Evolutionary conservation across 2,113 vertebrate species (phyloP), one percentile per base, ranked within the genome.

Genomic region (Psettodes erumei): DNA sequence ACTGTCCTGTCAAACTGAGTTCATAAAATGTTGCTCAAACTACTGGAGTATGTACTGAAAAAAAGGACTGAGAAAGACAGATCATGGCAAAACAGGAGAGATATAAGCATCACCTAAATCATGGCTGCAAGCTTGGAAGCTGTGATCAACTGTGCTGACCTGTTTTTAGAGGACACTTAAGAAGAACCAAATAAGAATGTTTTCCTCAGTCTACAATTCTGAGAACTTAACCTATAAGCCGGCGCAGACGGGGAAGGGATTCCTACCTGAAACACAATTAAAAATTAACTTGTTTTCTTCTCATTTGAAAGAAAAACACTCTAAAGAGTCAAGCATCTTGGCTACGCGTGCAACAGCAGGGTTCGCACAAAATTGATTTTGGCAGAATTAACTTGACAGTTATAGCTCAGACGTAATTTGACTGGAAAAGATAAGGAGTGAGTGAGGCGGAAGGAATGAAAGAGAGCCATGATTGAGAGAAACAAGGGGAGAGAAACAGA

Each of bases 271-370:
- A 70, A 79, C 32, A 53, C 28, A 81, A 81, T 89, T 70, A 82
- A 82, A 86, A 79, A 74, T 86, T 4, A 11, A 82, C 79, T 70
- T 62, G 73, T 82, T 86, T 89, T 86, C 72, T 50, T 76, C 77
- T 81, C 30, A 54, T 81, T 65, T 54, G 38, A 63, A 56, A 4
- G n/a, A 66, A 30, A 59, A 71, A 70, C n/a, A 27, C 43, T 9
- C 16, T 4, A 40, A 11, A 7, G 13, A 69, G 47, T 47, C 43
- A 75, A 70, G 60, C 50, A 55, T 6, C 21, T n/a, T 38, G 63
- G 56, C 51, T 51, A 28, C 13, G 64, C 62, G 50, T 45, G 58
- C 45, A 76, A 62, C 67, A 72, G 75, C 67, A 81, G 71, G 75
- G 55, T 33, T 55, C 43, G 48, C 30, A 51, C 15, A 4, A 77